These are phyloP conservation scores for Hippocampus zosterae DNA, from an alignment of 2,113 vertebrate species.

Conservation along the genomic window DNA sequence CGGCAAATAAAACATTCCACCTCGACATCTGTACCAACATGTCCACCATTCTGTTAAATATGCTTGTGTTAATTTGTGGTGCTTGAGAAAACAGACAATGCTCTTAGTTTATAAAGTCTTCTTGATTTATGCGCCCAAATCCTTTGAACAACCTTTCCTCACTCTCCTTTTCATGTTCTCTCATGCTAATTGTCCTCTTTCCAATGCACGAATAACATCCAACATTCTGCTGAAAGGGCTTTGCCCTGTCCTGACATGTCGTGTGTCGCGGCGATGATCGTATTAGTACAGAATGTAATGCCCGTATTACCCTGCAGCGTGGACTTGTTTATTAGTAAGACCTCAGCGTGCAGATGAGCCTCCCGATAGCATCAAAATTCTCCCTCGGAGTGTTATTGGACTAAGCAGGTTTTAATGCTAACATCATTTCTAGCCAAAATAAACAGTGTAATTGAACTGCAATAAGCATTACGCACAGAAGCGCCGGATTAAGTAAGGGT, in stretches of 20 bases:
- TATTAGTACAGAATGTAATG: neutral
- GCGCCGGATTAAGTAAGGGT: neutral
- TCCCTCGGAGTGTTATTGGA: neutral
- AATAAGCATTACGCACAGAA: neutral
- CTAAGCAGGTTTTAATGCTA: neutral
- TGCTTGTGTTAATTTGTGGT: neutral
- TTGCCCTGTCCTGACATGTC: neutral
- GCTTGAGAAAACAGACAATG: neutral
- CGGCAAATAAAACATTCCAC: too few species aligned
- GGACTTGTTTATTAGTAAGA: neutral
- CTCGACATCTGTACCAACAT: neutral
- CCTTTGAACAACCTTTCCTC: neutral
- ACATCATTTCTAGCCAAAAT: neutral
- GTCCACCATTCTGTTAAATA: neutral
- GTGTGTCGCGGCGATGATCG: neutral
- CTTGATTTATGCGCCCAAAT: neutral
- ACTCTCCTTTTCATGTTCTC: neutral
- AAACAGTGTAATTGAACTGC: neutral
- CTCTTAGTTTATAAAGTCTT: neutral
- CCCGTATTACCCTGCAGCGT: neutral
- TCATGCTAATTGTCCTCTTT: neutral
- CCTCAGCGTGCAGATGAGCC: neutral
- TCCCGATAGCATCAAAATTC: neutral
- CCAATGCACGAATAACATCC: neutral
- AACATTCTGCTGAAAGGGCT: neutral